Percentiles rank a stretch among this genome's conserved stretches.
These are phyloP conservation scores for Prionailurus viverrinus DNA, from an alignment of 2,113 vertebrate genomes.

Conservation along the genomic window DNA sequence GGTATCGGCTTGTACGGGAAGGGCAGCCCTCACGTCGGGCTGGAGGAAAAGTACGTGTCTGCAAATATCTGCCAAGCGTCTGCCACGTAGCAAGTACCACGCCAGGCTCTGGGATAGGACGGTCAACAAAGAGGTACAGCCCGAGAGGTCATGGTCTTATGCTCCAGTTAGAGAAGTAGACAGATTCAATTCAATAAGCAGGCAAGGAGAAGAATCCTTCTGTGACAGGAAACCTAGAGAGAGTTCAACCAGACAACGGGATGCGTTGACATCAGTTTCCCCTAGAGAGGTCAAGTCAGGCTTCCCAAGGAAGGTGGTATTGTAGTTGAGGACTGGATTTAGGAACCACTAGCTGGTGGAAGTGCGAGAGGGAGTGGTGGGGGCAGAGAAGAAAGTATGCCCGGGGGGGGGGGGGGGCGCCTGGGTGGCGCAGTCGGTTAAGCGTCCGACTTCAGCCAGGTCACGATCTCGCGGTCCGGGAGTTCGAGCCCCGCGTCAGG, in stretches of 20 bases:
- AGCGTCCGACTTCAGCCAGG: too few species aligned
- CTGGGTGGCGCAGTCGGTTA: too few species aligned
- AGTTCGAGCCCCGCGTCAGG: too few species aligned
- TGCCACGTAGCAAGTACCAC: fast-evolving
- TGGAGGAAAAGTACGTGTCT: neutral
- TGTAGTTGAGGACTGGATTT: neutral
- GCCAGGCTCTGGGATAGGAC: neutral
- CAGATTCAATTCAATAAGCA: neutral
- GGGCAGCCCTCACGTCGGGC: neutral
- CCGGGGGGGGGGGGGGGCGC: too few species aligned
- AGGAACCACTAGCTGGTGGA: too few species aligned
- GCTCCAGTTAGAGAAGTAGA: neutral
- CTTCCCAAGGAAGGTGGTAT: neutral
- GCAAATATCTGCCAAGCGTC: neutral
- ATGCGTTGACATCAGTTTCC: neutral
- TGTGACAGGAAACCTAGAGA: neutral
- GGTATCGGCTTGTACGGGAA: neutral
- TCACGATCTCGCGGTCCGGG: too few species aligned
- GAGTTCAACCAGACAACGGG: neutral
- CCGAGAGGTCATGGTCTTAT: neutral
- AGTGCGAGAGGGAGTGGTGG: fast-evolving
- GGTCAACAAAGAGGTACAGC: fast-evolving
- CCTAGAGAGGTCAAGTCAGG: neutral
- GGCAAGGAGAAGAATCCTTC: neutral
- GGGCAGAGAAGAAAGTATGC: neutral